A percentile compares a stretch with the other conserved stretches of the same genome.
These are phyloP conservation scores for Microchirus variegatus DNA, from an alignment of 2,797 vertebrate genomes.

Conservation along the genomic window DNA sequence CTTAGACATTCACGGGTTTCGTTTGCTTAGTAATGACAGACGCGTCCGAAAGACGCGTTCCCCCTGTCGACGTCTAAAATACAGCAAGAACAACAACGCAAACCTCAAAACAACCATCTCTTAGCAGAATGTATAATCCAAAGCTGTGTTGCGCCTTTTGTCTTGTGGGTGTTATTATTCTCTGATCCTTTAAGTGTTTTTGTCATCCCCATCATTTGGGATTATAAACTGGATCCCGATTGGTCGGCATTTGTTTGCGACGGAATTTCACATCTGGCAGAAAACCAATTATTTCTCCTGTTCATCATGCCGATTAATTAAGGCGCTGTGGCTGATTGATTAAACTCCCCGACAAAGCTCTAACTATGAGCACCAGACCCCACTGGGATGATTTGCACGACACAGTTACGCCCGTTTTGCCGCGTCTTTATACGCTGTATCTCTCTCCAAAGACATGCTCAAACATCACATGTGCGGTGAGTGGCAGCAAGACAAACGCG, in stretches of 20 bases:
- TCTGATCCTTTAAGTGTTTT: conserved; percentile 56
- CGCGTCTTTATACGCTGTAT: conserved; percentile 26
- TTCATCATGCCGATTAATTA: conserved; percentile 77
- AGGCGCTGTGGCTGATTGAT: conserved; percentile 73
- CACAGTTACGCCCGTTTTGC: conserved; percentile 37
- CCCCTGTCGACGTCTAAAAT: conserved; percentile 22
- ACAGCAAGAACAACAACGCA: background rate
- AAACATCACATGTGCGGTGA: conserved; percentile 17
- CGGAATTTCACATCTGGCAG: conserved; percentile 75
- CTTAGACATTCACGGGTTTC: too few species aligned
- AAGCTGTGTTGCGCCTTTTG: conserved; percentile 44
- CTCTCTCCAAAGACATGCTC: conserved; percentile 33
- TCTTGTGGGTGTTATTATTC: conserved; percentile 41
- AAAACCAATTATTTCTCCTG: conserved; percentile 78
- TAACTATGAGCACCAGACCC: conserved; percentile 37
- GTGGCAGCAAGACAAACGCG: conserved; percentile 10
- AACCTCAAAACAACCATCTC: conserved; percentile 15
- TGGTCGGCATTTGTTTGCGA: conserved; percentile 65
- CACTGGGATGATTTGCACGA: conserved; percentile 54
- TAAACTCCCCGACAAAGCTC: conserved; percentile 69
- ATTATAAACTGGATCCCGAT: conserved; percentile 63
- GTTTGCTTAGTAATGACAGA: too few species aligned
- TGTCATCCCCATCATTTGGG: conserved; percentile 58
- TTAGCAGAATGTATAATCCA: conserved; percentile 28
- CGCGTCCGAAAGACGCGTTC: conserved; percentile 5